Conservation (phyloP, 2,113 vertebrate genomes). For the Haemorhous mexicanus region DNA sequence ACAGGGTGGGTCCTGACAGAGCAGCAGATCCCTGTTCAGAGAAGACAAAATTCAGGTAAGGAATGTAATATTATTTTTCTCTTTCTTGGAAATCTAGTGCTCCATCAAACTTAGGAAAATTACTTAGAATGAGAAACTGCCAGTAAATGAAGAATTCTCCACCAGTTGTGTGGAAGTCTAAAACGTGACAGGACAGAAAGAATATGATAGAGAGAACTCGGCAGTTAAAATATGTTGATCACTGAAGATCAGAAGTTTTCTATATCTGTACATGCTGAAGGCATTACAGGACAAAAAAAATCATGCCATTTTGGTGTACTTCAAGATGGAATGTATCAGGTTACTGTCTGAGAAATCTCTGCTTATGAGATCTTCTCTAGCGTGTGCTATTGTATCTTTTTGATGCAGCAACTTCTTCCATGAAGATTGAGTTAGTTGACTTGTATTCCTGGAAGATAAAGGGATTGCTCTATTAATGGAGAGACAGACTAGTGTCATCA, state of each 20-base stretch:
- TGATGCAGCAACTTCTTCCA: not conserved
- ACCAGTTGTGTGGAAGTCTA: not conserved
- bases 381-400: not conserved
- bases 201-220: not conserved
- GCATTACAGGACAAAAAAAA: not conserved
- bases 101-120: slow-evolving; percentile 61
- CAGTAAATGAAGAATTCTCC: not conserved
- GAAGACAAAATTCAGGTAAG: slow-evolving; percentile 72
- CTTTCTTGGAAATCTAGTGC: slow-evolving; percentile 71
- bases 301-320: not conserved
- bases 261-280: not conserved
- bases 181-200: not conserved
- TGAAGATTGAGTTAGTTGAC: not conserved
- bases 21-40: slow-evolving; percentile 68
- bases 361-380: not conserved
- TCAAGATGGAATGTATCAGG: not conserved
- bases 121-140: not conserved
- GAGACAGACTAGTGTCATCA: not conserved
- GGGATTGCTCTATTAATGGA: not conserved
- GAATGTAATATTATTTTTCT: slow-evolving; percentile 57
- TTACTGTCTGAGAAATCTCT: not conserved
- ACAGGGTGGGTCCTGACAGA: slow-evolving; percentile 68
- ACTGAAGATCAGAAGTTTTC: not conserved
- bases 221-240: not conserved
- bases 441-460: not conserved